phyloP scores from a whole-genome alignment of 2,113 vertebrate species.

The Mormyrus lacerda region DNA sequence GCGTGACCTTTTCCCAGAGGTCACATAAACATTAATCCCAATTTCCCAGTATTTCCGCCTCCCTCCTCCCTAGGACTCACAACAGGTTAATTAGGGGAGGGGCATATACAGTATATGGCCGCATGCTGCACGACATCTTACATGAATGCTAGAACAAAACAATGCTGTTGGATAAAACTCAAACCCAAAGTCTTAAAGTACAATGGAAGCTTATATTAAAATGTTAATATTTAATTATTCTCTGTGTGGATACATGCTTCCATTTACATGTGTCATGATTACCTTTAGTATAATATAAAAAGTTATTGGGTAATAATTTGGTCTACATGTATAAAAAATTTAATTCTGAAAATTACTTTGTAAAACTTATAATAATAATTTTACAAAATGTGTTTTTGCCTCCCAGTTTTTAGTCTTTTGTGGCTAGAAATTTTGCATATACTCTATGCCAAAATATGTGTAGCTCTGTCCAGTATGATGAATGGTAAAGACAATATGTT shows the following conservation, averaged over 20 bases:
- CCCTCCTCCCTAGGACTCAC: neutral
- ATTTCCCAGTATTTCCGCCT: neutral
- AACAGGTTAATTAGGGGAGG: neutral
- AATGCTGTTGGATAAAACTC: neutral
- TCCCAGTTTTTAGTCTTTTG: neutral
- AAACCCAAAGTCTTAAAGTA: neutral
- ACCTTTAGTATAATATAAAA: neutral
- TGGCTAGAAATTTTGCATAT: neutral
- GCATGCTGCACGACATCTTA: neutral
- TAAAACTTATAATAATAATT: neutral
- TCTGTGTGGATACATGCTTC: neutral
- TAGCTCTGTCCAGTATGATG: neutral
- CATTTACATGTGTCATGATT: neutral
- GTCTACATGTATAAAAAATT: neutral
- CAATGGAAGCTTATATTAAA: neutral
- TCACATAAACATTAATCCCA: constrained; percentile 2
- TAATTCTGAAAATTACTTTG: neutral
- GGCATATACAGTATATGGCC: neutral
- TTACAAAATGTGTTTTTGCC: neutral
- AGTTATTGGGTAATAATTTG: neutral
- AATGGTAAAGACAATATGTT: neutral
- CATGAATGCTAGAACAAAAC: neutral
- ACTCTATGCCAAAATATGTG: neutral
- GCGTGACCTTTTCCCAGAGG: constrained; percentile 27
- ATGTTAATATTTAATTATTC: neutral